Evolutionary conservation across 2,113 vertebrate species (phyloP), one percentile per base, ranked within the genome.

Genomic region (Clarias gariepinus): DNA sequence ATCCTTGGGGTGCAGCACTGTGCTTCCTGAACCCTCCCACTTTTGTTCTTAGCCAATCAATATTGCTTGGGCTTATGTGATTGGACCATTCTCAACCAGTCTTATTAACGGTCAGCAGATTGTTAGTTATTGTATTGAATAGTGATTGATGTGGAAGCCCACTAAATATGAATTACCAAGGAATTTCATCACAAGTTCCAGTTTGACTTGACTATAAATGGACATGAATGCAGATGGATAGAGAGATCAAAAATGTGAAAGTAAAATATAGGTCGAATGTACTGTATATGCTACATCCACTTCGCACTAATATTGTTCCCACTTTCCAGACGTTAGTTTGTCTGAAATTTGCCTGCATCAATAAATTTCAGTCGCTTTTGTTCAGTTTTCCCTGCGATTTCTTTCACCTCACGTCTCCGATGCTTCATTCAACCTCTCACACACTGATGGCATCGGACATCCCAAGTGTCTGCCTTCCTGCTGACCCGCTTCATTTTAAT

Each of bases 401-500:
- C 47, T 82, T 68, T 52, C 25, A 66, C 9, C 78, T 18, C 53
- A 18, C 77, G 15, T 80, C 55, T 73, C 28, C 10, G 9, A 19
- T 28, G 19, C 68, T 7, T 36, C 55, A 4, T n/a, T 71, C 64
- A 64, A 19, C 23, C 76, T 68, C 76, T 68, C 55, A 18, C 69
- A 66, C 52, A 11, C 36, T 52, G 71, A 84, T 85, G 88, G 25
- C 77, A 73, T 19, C 57, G 76, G 36, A 87, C 25, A 36, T 89
- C 85, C 85, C 68, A 64, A 77, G 78, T 87, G 82, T 55, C 74
- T 64, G 18, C 60, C 81, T 89, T 86, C 53, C 71, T 33, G 25
- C 81, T 85, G 88, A 89, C 79, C 74, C 52, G 28, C 66, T 74
- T 82, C 79, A 23, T 85, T 81, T 81, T 84, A 83, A 85, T 77